Conservation (phyloP, 2,113 vertebrate species). For the Meles meles region DNA sequence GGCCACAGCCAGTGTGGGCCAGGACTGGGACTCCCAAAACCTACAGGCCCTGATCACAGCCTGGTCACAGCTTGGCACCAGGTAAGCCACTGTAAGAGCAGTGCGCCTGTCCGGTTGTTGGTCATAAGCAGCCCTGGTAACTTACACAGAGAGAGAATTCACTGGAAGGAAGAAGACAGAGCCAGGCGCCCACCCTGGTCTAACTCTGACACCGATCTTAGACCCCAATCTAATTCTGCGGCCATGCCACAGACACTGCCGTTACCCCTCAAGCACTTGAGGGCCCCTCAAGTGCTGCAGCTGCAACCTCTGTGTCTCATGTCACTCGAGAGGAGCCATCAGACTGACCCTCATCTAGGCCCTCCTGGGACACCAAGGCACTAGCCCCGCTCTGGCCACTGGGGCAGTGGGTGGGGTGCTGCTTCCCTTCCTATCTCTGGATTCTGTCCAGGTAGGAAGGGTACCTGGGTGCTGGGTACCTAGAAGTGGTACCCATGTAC, state of each 20-base stretch:
- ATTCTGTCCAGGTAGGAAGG: background rate
- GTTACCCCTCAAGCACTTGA: background rate
- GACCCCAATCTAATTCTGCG: background rate
- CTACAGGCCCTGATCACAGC: background rate
- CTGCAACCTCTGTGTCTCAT: background rate
- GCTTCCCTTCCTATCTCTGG: background rate
- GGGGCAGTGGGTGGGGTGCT: background rate
- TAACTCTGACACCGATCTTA: background rate
- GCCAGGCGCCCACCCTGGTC: background rate
- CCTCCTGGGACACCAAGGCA: background rate
- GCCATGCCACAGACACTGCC: background rate
- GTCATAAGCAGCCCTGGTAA: no score
- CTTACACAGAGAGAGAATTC: background rate
- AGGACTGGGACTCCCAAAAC: background rate
- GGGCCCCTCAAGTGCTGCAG: background rate
- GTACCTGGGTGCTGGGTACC: background rate
- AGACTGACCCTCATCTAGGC: background rate
- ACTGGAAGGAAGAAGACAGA: background rate
- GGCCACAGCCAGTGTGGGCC: background rate
- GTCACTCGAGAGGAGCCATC: background rate
- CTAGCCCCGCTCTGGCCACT: background rate
- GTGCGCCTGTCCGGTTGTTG: background rate
- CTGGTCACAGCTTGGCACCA: rapidly evolving
- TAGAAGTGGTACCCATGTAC: background rate
- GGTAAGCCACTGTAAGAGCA: background rate